Evolutionary conservation across 2,113 vertebrate genomes (phyloP).

Genomic region (Oplegnathus fasciatus): DNA sequence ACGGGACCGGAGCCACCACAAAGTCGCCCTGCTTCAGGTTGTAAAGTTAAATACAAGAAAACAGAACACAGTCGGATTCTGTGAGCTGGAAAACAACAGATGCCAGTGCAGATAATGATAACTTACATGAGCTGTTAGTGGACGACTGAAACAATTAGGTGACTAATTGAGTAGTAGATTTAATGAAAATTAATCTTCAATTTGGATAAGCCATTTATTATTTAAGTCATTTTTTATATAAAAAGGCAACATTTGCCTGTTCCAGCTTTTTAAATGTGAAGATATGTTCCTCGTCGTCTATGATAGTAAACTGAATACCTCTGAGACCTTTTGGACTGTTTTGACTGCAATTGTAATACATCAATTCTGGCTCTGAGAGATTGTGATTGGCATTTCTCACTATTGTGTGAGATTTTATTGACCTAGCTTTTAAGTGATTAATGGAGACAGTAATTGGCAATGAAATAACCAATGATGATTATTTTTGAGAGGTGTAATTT

Average conservation of each 20-base stretch:
- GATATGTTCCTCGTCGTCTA: neutral
- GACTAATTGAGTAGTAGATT: neutral
- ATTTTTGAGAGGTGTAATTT: neutral
- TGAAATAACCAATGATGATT: too few species aligned
- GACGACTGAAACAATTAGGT: neutral
- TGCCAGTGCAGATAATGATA: neutral
- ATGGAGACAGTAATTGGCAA: neutral
- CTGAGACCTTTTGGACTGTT: neutral
- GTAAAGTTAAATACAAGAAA: constrained; percentile 22
- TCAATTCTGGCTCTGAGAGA: neutral
- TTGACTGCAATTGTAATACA: neutral
- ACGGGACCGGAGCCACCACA: constrained; percentile 29
- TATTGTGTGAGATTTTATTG: neutral
- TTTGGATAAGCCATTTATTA: neutral
- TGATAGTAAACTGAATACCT: neutral
- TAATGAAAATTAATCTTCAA: neutral
- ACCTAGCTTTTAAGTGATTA: neutral
- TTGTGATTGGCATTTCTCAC: neutral
- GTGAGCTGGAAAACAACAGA: neutral
- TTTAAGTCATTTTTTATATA: neutral
- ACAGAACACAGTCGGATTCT: neutral
- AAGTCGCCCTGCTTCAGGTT: constrained; percentile 14
- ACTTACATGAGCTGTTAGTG: neutral
- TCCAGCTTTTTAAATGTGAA: neutral
- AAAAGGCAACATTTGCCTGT: neutral